Evolutionary conservation across 2,113 vertebrate genomes (phyloP).

Genomic region (Caranx ignobilis): DNA sequence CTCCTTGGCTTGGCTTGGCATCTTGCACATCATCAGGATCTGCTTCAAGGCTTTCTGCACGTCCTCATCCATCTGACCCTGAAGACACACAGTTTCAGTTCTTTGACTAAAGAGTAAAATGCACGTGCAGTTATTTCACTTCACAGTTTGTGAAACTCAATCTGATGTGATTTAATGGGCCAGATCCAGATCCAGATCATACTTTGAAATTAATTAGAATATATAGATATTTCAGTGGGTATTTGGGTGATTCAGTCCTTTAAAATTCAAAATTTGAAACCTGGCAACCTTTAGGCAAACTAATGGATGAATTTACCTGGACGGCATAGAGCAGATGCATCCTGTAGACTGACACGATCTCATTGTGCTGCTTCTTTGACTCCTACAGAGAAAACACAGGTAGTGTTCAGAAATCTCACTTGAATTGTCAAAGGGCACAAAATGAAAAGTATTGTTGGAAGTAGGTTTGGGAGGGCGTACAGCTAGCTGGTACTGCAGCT

Average conservation of each 20-base stretch:
- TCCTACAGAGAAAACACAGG: slow-evolving; percentile 83
- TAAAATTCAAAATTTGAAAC: background rate
- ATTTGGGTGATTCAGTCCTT: background rate
- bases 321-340: slow-evolving; percentile 99
- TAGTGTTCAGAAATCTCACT: background rate
- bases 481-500: slow-evolving; percentile 93
- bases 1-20: slow-evolving; percentile 92
- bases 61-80: slow-evolving; percentile 99
- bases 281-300: background rate
- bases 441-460: background rate
- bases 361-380: slow-evolving; percentile 95
- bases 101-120: background rate
- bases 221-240: too few species aligned
- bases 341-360: slow-evolving; percentile 95
- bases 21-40: slow-evolving; percentile 97
- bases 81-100: slow-evolving; percentile 35
- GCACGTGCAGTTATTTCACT: background rate
- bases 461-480: slow-evolving; percentile 82
- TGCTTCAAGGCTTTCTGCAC: slow-evolving; percentile 98
- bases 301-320: slow-evolving; percentile 86
- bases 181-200: background rate
- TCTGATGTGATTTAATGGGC: background rate
- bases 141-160: too few species aligned
- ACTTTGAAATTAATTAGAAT: too few species aligned
- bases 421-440: background rate